Evolutionary conservation across 2,797 vertebrate species (phyloP).

Genomic region (Balearica regulorum): DNA sequence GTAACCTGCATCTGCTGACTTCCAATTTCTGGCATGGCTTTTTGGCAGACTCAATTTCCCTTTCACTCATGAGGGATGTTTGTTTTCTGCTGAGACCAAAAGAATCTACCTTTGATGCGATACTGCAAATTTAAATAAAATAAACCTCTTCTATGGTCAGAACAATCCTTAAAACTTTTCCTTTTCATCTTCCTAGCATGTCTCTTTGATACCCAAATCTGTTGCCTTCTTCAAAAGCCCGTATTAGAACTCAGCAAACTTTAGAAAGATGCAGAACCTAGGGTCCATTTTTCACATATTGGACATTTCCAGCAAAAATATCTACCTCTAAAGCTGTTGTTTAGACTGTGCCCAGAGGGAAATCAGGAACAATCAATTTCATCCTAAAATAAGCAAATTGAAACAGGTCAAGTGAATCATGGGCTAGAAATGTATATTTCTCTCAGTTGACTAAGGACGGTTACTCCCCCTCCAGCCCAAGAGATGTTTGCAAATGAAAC

Average conservation of each 20-base stretch:
- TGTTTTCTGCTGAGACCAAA: neutral
- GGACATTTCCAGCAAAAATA: neutral
- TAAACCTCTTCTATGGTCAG: neutral
- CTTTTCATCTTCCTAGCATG: neutral
- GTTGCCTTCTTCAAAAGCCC: neutral
- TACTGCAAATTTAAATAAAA: neutral
- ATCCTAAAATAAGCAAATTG: neutral
- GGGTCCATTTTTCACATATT: neutral
- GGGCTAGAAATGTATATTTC: neutral
- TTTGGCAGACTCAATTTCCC: neutral
- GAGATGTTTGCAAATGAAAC: neutral
- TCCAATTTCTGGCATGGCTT: neutral
- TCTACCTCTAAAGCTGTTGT: neutral
- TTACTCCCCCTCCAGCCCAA: neutral
- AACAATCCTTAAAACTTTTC: neutral
- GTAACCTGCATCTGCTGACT: neutral
- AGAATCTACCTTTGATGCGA: neutral
- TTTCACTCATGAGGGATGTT: neutral
- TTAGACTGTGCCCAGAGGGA: neutral
- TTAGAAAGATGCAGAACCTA: neutral
- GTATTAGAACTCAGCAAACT: neutral
- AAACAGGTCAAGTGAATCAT: neutral
- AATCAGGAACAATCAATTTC: neutral
- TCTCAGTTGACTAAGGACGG: neutral
- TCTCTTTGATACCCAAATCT: neutral